Evolutionary conservation across 2,797 vertebrate species (phyloP).

Genomic region (Sus cebifrons): DNA sequence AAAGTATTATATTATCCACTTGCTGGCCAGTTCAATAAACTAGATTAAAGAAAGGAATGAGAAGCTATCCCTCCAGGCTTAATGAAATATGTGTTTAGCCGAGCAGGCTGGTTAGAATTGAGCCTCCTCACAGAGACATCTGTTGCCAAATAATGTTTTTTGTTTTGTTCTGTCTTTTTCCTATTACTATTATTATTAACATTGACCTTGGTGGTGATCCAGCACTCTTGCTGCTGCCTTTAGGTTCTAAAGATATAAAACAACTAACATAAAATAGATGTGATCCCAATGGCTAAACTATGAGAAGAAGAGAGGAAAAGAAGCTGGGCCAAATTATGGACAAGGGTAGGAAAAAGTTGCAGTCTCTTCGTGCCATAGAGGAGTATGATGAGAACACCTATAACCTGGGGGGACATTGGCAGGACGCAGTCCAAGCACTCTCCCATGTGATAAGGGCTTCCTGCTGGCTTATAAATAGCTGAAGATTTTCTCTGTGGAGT

Average conservation of each 20-base stretch:
- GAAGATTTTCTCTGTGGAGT: neutral
- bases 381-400: neutral
- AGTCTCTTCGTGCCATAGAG: neutral
- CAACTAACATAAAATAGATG: slow-evolving; percentile 61
- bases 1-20: slow-evolving; percentile 83
- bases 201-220: slow-evolving; percentile 77
- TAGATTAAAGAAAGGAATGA: slow-evolving; percentile 86
- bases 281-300: neutral
- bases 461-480: neutral
- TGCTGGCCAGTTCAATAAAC: slow-evolving; percentile 81
- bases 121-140: slow-evolving; percentile 83
- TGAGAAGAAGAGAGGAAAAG: neutral
- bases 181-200: slow-evolving; percentile 47
- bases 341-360: slow-evolving; percentile 18
- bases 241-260: slow-evolving; percentile 68
- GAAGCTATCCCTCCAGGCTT: slow-evolving; percentile 78
- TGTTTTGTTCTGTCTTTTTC: slow-evolving; percentile 40
- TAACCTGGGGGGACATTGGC: neutral
- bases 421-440: neutral
- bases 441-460: neutral
- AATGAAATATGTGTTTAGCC: slow-evolving; percentile 85
- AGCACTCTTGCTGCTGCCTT: slow-evolving; percentile 75
- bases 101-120: slow-evolving; percentile 75
- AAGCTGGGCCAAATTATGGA: neutral
- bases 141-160: slow-evolving; percentile 83